phyloP scores from a whole-genome alignment of 1,140 invertebrate genomes.

The Lordiphosa mommai region DNA sequence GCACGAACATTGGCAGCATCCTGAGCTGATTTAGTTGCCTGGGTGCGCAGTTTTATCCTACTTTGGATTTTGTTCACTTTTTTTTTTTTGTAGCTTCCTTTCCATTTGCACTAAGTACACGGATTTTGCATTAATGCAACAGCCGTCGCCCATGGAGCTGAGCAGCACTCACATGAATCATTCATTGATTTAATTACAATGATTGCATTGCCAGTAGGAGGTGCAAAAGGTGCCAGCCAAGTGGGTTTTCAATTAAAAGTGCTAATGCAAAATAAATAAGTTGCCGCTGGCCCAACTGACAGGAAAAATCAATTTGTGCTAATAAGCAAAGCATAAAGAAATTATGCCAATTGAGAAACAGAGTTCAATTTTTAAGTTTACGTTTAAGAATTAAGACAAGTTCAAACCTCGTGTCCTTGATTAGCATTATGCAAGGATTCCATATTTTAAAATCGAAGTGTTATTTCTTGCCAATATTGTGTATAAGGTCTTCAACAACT shows the following conservation, averaged over 20 bases:
- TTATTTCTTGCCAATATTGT: too few relatives aligned
- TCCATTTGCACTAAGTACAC: conserved; percentile 60
- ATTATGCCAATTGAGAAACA: too few relatives aligned
- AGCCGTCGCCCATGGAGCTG: not conserved
- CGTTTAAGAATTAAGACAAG: too few relatives aligned
- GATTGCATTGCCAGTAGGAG: conserved; percentile 43
- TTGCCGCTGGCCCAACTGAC: conserved; percentile 28
- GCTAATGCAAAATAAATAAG: conserved; percentile 77
- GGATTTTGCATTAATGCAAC: conserved; percentile 74
- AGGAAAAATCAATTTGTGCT: conserved; percentile 72
- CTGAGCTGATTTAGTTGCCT: conserved; percentile 41
- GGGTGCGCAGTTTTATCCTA: not conserved
- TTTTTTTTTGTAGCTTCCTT: not conserved
- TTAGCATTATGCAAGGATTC: too few relatives aligned
- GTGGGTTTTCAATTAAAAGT: conserved; percentile 72
- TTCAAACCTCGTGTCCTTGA: too few relatives aligned
- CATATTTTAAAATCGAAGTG: too few relatives aligned
- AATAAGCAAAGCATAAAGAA: conserved; percentile 57
- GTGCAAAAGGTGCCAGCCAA: conserved; percentile 14
- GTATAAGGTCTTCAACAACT: too few relatives aligned
- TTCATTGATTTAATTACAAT: conserved; percentile 78
- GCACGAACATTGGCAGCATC: conserved; percentile 38
- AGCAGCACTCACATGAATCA: conserved; percentile 70
- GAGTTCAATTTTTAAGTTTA: too few relatives aligned
- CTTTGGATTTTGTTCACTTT: conserved; percentile 2